Percentiles rank a stretch among this genome's conserved stretches.
phyloP scores from a whole-genome alignment of 2,888 invertebrate genomes.

The Chrysomela aeneicollis region DNA sequence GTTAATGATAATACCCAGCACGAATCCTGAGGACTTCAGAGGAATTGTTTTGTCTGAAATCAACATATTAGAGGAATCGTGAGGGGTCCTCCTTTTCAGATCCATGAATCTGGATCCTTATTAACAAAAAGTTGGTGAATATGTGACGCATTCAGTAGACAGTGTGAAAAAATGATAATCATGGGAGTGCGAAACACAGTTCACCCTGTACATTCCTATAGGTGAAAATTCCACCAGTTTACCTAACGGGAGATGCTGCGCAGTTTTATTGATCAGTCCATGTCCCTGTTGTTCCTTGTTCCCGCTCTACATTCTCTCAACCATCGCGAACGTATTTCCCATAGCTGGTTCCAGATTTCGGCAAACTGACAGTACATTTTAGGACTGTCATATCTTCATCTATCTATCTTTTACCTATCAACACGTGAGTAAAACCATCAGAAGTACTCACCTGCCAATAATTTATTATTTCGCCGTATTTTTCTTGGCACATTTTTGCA shows the following conservation, averaged over 20 bases:
- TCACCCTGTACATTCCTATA: slow-evolving; percentile 18
- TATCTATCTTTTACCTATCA: slow-evolving; percentile 15
- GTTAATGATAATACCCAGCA: too few relatives aligned
- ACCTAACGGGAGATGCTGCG: slow-evolving; percentile 45
- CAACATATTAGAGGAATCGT: too few relatives aligned
- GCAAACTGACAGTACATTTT: slow-evolving; percentile 27
- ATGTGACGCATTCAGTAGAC: too few relatives aligned
- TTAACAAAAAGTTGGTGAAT: too few relatives aligned
- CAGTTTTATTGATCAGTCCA: slow-evolving; percentile 56
- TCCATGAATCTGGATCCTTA: too few relatives aligned
- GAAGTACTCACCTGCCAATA: slow-evolving; percentile 23
- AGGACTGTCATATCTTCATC: slow-evolving; percentile 23
- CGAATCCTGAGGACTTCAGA: too few relatives aligned
- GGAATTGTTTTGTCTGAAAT: too few relatives aligned
- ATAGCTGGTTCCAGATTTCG: slow-evolving; percentile 42
- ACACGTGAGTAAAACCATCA: slow-evolving; percentile 31
- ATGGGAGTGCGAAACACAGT: too few relatives aligned
- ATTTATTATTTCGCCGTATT: slow-evolving; percentile 17
- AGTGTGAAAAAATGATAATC: too few relatives aligned
- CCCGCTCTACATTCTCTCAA: slow-evolving; percentile 43
- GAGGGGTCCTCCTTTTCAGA: too few relatives aligned
- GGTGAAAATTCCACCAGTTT: slow-evolving; percentile 15
- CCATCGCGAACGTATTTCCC: slow-evolving; percentile 54
- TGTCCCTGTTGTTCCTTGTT: slow-evolving; percentile 39
- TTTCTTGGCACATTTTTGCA: slow-evolving; percentile 26